Evolutionary conservation across 2,888 invertebrate genomes (phyloP).

Genomic region (Hypsopygia costalis): DNA sequence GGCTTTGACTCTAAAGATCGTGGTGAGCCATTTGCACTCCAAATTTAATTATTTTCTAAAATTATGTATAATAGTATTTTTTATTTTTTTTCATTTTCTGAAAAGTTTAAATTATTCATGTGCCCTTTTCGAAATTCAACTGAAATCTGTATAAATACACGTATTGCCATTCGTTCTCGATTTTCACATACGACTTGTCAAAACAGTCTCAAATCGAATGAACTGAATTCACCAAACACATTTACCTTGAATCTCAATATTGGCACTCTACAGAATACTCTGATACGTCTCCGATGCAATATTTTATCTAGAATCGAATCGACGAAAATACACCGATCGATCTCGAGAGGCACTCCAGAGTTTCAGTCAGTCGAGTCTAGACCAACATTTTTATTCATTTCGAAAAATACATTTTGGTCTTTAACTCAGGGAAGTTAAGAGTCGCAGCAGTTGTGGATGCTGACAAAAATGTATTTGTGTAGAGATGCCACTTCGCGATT

Average conservation of each 20-base stretch:
- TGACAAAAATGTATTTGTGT: slow-evolving; percentile 1
- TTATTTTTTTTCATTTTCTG: too few relatives aligned
- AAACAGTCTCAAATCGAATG: too few relatives aligned
- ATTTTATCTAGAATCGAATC: slow-evolving; percentile 19
- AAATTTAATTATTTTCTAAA: too few relatives aligned
- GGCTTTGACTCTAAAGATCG: too few relatives aligned
- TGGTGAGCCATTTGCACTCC: too few relatives aligned
- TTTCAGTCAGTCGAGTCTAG: slow-evolving; percentile 7
- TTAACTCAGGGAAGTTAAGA: slow-evolving; percentile 1
- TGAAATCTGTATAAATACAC: too few relatives aligned
- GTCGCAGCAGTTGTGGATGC: not conserved
- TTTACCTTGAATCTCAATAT: slow-evolving; percentile 4
- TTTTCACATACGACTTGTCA: too few relatives aligned
- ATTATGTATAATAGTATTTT: too few relatives aligned
- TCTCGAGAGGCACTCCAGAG: slow-evolving; percentile 14
- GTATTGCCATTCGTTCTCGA: too few relatives aligned
- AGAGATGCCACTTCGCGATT: slow-evolving; percentile 10
- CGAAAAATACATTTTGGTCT: slow-evolving; percentile 2
- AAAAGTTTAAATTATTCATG: too few relatives aligned
- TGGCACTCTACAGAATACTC: slow-evolving; percentile 3
- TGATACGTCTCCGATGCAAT: slow-evolving; percentile 14
- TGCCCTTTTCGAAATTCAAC: too few relatives aligned
- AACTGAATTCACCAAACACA: too few relatives aligned
- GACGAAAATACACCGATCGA: slow-evolving; percentile 22
- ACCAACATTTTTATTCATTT: not conserved